Base-by-base conservation (phyloP, 2,113 vertebrate genomes). In the human (Homo sapiens) region DNA sequence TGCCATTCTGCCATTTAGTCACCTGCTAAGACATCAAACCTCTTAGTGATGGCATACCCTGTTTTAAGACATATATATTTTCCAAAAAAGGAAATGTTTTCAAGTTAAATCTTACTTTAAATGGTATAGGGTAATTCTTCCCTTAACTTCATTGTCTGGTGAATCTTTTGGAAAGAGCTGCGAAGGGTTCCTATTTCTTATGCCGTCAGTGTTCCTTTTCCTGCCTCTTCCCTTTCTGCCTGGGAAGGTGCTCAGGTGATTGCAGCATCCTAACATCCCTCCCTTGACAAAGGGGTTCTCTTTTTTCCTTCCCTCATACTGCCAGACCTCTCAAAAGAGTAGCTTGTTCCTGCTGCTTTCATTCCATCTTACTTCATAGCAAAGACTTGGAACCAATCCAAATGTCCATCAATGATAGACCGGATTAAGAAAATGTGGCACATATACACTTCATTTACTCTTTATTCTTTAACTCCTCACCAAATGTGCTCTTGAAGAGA, bases 51-150 rank as follows among this genome's bases (percentile, higher is more conserved):
- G 61, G 16, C 38, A 75, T 75, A 76, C 23, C 18, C 91, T 78
- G 43, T 22, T 92, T 94, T 82, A 88, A 84, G 52, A 93, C 92
- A 82, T 72, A 40, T 16, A 8, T n/a, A 20, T 90, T 96, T 81
- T 95, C 16, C 23, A 57, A 75, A 87, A 95, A 96, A 92, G 76
- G n/a, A 64, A 95, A 52, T 81, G 32, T 35, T 90, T 94, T n/a
- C 22, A 55, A 88, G 50, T 84, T 81, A 59, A 70, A 68, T 61
- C 43, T 23, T 70, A 45, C 73, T 90, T 70, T 66, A 94, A 73
- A 59, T 38, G 40, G 75, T 52, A 5, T 57, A 50, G 72, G 8
- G 8, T 59, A 82, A 18, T 23, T 94, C 17, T 93, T 1, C 16
- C 30, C n/a, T 89, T 97, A 76, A 81, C 59, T 81, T 90, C 23